A percentile compares a stretch with the other conserved stretches of the same genome.
Evolutionary conservation across 2,113 vertebrate genomes (phyloP).

Genomic region (Erpornis zantholeuca): DNA sequence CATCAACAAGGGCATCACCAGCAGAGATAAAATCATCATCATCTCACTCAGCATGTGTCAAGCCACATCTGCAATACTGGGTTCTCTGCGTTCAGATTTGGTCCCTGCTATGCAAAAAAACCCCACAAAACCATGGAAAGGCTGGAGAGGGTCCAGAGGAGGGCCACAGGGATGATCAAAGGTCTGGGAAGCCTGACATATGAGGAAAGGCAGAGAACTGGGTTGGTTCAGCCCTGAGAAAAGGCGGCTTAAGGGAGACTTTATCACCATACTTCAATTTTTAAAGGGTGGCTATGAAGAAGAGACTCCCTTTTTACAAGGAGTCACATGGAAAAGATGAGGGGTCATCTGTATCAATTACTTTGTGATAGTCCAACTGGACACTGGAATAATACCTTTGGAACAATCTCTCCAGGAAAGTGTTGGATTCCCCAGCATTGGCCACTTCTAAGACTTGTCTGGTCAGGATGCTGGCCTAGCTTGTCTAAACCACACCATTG

Average conservation of each 20-base stretch:
- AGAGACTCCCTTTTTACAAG: neutral
- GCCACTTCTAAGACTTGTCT: neutral
- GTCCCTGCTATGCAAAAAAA: neutral
- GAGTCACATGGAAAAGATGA: neutral
- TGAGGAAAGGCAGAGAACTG: neutral
- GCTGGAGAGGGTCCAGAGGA: neutral
- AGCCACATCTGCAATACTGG: neutral
- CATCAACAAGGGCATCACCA: neutral
- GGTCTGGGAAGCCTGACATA: neutral
- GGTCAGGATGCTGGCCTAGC: neutral
- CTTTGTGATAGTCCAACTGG: neutral
- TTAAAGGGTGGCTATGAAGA: neutral
- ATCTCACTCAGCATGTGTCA: neutral
- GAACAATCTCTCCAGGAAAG: neutral
- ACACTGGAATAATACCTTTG: neutral
- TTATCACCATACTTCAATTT: neutral
- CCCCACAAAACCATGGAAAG: neutral
- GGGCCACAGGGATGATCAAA: neutral
- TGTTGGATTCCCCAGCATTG: neutral
- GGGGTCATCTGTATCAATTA: accelerated
- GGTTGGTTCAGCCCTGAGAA: neutral
- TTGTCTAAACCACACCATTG: neutral
- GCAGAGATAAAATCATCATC: neutral
- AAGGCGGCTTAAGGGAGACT: neutral
- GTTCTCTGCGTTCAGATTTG: neutral